Base-by-base conservation (phyloP, 2,797 vertebrate genomes). In the Sandelia bainsii region DNA sequence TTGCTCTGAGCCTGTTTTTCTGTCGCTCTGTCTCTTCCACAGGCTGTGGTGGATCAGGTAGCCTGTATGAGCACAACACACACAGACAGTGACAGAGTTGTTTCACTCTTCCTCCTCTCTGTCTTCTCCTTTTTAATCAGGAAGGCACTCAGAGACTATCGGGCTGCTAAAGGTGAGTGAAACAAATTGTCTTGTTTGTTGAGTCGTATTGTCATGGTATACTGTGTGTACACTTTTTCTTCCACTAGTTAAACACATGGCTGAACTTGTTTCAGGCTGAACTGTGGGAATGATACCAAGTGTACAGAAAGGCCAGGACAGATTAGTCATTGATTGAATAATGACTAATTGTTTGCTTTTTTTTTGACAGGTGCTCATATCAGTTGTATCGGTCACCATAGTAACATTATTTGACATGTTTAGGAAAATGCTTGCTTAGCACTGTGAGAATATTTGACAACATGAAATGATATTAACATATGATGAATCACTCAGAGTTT, bases 21-120 rank as follows among this genome's bases (percentile, higher is more conserved):
- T 82, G 49, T 77, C 39, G n/a, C 72, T 80, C 69, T 52, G 75
- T 79, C 84, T 88, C 71, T 56, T 62, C 54, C 63, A 54, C 87
- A 86, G 90, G 71, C 88, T 72, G 68, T 64, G 76, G 65, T 65
- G 75, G 88, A 92, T 92, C 90, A 91, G 92, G 90, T 93, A 89
- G 87, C 83, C 62, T 62, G 61, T 17, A 72, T 85, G 57, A 81
- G 32, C 32, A 34, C 32, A 8, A 72, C 75, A 77, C 68, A 79
- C 76, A 56, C 61, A 69, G 68, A 65, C 86, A 80, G 87, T 62
- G 79, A 78, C 83, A 68, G 75, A 69, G 49, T 75, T 84, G 77
- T 77, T 70, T 67, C 14, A 34, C 69, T 83, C 88, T 81, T 88
- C 85, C 76, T 77, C 69, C 56, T 79, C 51, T 10, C 25, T 29